A percentile compares a stretch with the other conserved stretches of the same genome.
phyloP scores from a whole-genome alignment of 2,797 vertebrate species.

The Ptychobarbus kaznakovi region DNA sequence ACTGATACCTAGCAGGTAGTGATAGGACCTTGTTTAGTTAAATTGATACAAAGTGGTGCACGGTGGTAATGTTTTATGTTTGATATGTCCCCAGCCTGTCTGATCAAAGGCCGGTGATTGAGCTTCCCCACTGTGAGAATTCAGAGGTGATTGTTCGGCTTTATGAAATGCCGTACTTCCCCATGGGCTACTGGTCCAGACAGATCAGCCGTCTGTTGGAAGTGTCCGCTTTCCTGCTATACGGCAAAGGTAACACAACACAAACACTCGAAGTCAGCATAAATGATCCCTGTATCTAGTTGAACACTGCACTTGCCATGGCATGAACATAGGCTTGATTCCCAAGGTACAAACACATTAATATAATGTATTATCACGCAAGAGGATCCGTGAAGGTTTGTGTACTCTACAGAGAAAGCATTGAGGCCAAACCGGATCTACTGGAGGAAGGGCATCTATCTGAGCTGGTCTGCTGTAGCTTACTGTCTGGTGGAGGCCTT shows the following conservation, averaged over 20 bases:
- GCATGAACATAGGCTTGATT: neutral
- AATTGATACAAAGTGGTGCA: neutral
- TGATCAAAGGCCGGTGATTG: slow-evolving; percentile 89
- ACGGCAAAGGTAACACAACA: slow-evolving; percentile 83
- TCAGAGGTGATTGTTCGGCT: slow-evolving; percentile 92
- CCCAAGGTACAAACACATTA: neutral
- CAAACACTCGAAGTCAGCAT: neutral
- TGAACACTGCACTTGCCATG: neutral
- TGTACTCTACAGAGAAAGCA: slow-evolving; percentile 78
- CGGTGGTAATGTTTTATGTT: neutral
- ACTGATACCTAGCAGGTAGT: slow-evolving; percentile 92
- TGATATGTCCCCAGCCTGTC: slow-evolving; percentile 80
- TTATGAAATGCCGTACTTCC: slow-evolving; percentile 97
- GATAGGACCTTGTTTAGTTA: neutral
- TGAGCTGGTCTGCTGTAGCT: slow-evolving; percentile 94
- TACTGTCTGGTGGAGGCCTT: slow-evolving; percentile 93
- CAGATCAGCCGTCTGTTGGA: slow-evolving; percentile 93
- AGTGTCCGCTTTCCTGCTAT: slow-evolving; percentile 88
- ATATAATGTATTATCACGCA: too few relatives aligned
- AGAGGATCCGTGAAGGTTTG: neutral
- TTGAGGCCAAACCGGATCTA: slow-evolving; percentile 89
- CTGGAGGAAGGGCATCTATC: slow-evolving; percentile 93
- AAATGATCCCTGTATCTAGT: neutral
- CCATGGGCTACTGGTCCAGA: slow-evolving; percentile 97
- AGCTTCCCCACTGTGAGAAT: slow-evolving; percentile 94